Conservation (phyloP, 2,113 vertebrate species). For the Oxyura jamaicensis region DNA sequence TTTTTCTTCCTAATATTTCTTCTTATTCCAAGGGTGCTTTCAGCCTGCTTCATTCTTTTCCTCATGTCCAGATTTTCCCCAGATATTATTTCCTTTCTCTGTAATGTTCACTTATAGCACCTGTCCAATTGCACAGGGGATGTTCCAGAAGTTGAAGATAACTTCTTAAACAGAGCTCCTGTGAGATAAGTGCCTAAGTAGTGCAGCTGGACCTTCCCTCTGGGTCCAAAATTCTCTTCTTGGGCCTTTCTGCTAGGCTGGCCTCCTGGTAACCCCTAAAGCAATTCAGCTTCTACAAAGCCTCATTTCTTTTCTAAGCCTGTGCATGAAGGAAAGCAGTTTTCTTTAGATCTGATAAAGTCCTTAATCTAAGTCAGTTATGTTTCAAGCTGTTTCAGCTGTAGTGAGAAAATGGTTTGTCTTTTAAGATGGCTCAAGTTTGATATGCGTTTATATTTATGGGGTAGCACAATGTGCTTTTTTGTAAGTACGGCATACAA, state of each 20-base stretch:
- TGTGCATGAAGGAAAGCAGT: not conserved
- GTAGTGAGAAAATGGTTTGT: not conserved
- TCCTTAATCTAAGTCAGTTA: not conserved
- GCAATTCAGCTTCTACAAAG: not conserved
- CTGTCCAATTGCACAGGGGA: not conserved
- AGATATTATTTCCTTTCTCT: no score
- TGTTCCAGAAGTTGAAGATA: not conserved
- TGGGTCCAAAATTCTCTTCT: not conserved
- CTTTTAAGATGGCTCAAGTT: not conserved
- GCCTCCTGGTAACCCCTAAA: fast-evolving
- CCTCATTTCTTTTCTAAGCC: not conserved
- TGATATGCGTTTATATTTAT: not conserved
- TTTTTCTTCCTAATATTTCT: not conserved
- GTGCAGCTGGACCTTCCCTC: not conserved
- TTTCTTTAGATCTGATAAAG: not conserved
- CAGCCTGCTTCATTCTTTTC: not conserved
- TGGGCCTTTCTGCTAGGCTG: not conserved
- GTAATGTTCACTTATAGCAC: not conserved
- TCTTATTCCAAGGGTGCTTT: not conserved
- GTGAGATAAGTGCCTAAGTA: not conserved
- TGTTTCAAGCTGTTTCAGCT: not conserved
- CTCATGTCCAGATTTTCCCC: not conserved
- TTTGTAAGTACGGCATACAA: not conserved
- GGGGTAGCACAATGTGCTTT: not conserved
- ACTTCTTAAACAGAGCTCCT: not conserved